Percentiles rank a stretch among this genome's conserved stretches.
phyloP scores from a whole-genome alignment of 1,140 invertebrate genomes.

The Aphelinus atriplicis region DNA sequence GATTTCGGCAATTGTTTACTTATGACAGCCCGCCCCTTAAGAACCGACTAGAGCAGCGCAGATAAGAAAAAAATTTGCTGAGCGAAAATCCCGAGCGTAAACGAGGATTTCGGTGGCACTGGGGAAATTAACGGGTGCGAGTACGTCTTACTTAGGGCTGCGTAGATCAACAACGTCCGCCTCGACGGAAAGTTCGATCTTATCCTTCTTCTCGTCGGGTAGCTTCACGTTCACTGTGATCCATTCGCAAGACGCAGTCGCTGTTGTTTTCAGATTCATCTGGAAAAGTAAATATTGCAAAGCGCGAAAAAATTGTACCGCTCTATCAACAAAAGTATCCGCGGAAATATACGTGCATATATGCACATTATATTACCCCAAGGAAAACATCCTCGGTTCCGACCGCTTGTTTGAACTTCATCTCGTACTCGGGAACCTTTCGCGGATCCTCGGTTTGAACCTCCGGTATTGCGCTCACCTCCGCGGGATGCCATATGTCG shows the following conservation, averaged over 20 bases:
- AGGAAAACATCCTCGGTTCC: constrained; percentile 86
- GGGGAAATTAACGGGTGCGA: neutral
- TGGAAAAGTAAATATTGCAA: constrained; percentile 50
- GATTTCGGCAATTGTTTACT: too few relatives aligned
- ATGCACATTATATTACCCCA: constrained; percentile 67
- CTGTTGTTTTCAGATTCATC: constrained; percentile 86
- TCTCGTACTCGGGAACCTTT: constrained; percentile 79
- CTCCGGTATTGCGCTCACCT: constrained; percentile 57
- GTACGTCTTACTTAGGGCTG: constrained; percentile 64
- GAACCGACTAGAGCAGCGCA: too few relatives aligned
- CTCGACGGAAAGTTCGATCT: constrained; percentile 77
- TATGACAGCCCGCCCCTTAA: too few relatives aligned
- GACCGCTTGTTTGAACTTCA: constrained; percentile 86
- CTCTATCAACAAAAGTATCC: too few relatives aligned
- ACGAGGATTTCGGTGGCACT: neutral
- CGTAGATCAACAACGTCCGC: constrained; percentile 74
- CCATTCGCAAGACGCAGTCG: constrained; percentile 86
- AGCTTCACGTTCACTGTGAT: constrained; percentile 80
- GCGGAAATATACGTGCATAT: too few relatives aligned
- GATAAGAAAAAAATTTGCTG: neutral
- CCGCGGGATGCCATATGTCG: constrained; percentile 71
- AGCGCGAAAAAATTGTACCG: too few relatives aligned
- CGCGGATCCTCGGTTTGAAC: constrained; percentile 72
- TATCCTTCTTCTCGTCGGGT: constrained; percentile 74
- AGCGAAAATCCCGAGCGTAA: neutral